phyloP scores from a whole-genome alignment of 1,140 invertebrate genomes.

The Diorhabda elongata region DNA sequence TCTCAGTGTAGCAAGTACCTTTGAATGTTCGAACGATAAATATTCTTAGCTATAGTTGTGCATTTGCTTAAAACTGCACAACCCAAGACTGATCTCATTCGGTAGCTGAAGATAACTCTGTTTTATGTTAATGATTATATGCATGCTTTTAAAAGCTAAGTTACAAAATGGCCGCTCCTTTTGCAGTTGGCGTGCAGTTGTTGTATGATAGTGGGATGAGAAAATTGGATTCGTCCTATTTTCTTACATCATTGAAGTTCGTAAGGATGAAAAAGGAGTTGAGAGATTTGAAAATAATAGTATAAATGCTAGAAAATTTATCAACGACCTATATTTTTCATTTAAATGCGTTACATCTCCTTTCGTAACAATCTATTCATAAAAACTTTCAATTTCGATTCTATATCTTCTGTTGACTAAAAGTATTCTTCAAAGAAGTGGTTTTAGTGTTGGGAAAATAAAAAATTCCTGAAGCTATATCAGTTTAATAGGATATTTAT shows the following conservation, averaged over 20 bases:
- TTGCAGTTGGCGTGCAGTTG: constrained; percentile 16
- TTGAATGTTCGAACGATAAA: neutral
- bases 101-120: constrained; percentile 39
- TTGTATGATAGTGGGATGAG: constrained; percentile 21
- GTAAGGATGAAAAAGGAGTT: neutral
- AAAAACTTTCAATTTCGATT: too few species aligned
- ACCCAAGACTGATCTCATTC: constrained; percentile 38
- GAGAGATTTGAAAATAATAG: too few species aligned
- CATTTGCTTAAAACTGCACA: constrained; percentile 8
- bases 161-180: constrained; percentile 22
- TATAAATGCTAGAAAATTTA: too few species aligned
- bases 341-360: too few species aligned
- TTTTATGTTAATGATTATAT: constrained; percentile 46
- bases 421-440: too few species aligned
- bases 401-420: too few species aligned
- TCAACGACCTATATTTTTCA: too few species aligned
- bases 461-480: too few species aligned
- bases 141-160: constrained; percentile 45
- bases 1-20: too few species aligned
- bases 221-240: constrained; percentile 40
- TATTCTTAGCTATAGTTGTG: neutral
- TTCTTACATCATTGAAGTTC: neutral
- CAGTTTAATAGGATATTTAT: too few species aligned
- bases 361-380: too few species aligned
- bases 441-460: too few species aligned